A percentile compares a stretch with the other conserved stretches of the same genome.
phyloP scores from a whole-genome alignment of 1,140 invertebrate species.

The Rhopalosiphum padi region DNA sequence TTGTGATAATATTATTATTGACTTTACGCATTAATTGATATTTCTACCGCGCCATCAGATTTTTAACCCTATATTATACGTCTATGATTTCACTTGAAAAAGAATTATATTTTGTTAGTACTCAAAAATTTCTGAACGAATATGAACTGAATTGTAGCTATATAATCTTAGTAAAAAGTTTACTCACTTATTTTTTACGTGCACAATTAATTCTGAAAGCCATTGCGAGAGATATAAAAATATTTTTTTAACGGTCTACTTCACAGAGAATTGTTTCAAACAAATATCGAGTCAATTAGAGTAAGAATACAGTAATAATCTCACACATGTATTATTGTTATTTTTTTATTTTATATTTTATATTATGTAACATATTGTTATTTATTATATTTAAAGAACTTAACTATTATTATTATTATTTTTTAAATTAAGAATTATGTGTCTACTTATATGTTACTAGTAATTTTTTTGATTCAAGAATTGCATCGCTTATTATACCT shows the following conservation, averaged over 20 bases:
- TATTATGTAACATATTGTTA: too few species aligned
- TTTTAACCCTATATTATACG: too few species aligned
- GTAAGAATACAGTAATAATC: too few species aligned
- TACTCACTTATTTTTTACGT: not conserved
- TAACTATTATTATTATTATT: not conserved
- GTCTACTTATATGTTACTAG: not conserved
- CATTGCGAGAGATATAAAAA: not conserved
- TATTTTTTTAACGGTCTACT: not conserved
- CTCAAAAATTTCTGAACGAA: not conserved
- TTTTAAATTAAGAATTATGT: not conserved
- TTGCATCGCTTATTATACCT: too few species aligned
- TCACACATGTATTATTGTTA: too few species aligned
- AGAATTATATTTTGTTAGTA: not conserved
- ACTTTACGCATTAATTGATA: too few species aligned
- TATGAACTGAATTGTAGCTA: not conserved
- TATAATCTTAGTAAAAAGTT: not conserved
- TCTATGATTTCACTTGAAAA: not conserved
- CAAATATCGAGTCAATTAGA: too few species aligned
- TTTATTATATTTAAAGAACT: too few species aligned
- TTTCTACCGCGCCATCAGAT: too few species aligned
- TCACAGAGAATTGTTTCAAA: not conserved
- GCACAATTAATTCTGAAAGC: not conserved
- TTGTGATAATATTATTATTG: too few species aligned
- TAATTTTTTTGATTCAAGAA: not conserved
- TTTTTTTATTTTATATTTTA: too few species aligned